Conservation (phyloP, 2,888 invertebrate species). For the Noctua janthina region DNA sequence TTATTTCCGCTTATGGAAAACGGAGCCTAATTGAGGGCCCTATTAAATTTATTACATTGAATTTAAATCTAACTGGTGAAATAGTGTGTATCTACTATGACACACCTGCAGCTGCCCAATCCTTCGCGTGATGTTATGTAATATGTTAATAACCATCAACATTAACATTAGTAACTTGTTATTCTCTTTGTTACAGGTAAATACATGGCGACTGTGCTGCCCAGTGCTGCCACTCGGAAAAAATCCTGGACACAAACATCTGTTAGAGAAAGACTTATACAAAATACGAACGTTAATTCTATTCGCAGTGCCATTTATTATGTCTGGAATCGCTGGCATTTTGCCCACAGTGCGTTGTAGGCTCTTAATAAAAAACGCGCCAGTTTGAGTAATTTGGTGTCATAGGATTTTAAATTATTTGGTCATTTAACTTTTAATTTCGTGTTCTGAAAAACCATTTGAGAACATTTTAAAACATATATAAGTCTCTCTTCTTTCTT, state of each 20-base stretch:
- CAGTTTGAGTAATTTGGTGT: slow-evolving; percentile 12
- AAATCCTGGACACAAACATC: slow-evolving; percentile 63
- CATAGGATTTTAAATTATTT: slow-evolving; percentile 23
- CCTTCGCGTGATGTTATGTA: not conserved
- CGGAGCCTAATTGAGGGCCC: no score
- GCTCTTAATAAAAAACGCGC: slow-evolving; percentile 44
- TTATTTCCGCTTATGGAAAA: not conserved
- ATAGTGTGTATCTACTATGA: no score
- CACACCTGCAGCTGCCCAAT: no score
- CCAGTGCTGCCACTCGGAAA: slow-evolving; percentile 34
- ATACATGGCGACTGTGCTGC: slow-evolving; percentile 22
- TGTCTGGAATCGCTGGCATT: slow-evolving; percentile 76
- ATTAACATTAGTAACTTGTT: slow-evolving; percentile 33
- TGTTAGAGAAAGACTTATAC: slow-evolving; percentile 61
- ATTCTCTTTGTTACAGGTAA: slow-evolving; percentile 78
- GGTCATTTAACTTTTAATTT: slow-evolving; percentile 13
- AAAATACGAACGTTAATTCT: slow-evolving; percentile 75
- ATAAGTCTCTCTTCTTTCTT: not conserved
- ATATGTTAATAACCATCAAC: not conserved
- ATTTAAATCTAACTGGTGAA: no score
- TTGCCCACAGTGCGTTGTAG: slow-evolving; percentile 77
- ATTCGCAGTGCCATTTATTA: slow-evolving; percentile 79
- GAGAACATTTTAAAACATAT: not conserved
- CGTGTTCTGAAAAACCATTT: not conserved
- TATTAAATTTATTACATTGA: no score